A percentile compares a stretch with the other conserved stretches of the same genome.
Evolutionary conservation across 37 sponge, comb jelly and placozoan genomes (phyloP).

Genomic region (Halisarca cf. caerulea): DNA sequence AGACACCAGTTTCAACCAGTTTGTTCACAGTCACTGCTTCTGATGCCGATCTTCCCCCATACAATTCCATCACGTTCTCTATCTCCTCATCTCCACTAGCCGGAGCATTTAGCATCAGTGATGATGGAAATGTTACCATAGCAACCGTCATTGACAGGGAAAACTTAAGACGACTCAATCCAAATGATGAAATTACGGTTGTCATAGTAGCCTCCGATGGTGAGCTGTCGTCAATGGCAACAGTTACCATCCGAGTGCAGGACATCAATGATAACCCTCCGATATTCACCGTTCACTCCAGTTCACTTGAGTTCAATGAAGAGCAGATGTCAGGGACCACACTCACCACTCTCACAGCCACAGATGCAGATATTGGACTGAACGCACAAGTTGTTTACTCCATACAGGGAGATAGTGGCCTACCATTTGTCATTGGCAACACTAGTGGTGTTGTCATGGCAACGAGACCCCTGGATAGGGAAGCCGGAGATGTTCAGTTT

Average conservation of each 20-base stretch:
- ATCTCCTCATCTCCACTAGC: neutral
- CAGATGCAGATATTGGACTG: conserved; percentile 58
- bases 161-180: conserved; percentile 19
- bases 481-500: neutral
- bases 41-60: conserved; percentile 43
- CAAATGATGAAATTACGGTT: neutral
- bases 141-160: conserved; percentile 63
- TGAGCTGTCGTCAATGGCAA: conserved; percentile 25
- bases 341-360: conserved; percentile 28
- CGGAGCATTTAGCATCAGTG: conserved; percentile 34
- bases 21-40: conserved; percentile 50
- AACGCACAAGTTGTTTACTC: conserved; percentile 54
- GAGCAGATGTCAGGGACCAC: neutral
- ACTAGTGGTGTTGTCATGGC: conserved; percentile 28
- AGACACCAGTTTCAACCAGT: conserved; percentile 12
- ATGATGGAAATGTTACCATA: conserved; percentile 65
- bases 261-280: conserved; percentile 80
- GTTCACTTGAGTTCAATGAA: neutral
- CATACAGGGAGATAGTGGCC: neutral
- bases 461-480: conserved; percentile 36
- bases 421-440: conserved; percentile 33
- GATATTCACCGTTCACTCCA: neutral
- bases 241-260: conserved; percentile 11
- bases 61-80: neutral
- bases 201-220: conserved; percentile 21